phyloP scores from a whole-genome alignment of 2,888 invertebrate genomes.

The Andrena bucephala region DNA sequence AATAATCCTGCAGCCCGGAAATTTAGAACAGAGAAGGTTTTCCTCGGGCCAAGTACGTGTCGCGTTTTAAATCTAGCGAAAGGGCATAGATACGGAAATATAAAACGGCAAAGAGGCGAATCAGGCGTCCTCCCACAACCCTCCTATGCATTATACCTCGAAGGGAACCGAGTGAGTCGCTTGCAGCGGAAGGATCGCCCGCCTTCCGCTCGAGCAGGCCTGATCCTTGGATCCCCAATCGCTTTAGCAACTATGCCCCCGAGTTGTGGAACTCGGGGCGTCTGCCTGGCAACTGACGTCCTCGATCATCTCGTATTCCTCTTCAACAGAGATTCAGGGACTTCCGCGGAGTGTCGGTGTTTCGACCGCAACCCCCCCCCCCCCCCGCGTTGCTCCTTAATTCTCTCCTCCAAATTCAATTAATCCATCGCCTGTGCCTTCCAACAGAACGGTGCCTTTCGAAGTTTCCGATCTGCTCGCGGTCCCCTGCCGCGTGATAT shows the following conservation, averaged over 20 bases:
- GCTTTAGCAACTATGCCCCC: not conserved
- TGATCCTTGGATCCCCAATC: not conserved
- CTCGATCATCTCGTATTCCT: no score
- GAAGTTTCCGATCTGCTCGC: slow-evolving; percentile 21
- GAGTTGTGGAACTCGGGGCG: no score
- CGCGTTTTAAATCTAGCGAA: slow-evolving; percentile 41
- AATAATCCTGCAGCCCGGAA: slow-evolving; percentile 43
- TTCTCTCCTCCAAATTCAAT: slow-evolving; percentile 13
- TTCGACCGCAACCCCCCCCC: not conserved
- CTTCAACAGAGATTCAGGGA: no score
- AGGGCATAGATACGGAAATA: slow-evolving; percentile 10
- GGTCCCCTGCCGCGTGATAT: slow-evolving; percentile 2
- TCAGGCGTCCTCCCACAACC: not conserved
- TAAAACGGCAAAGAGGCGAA: slow-evolving; percentile 27
- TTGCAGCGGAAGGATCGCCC: not conserved
- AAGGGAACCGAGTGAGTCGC: not conserved
- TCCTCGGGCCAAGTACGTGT: slow-evolving; percentile 30
- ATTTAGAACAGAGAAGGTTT: slow-evolving; percentile 20
- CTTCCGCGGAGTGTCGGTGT: not conserved
- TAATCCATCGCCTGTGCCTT: slow-evolving; percentile 16
- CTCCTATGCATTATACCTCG: not conserved
- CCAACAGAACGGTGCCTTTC: not conserved
- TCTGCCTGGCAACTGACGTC: no score
- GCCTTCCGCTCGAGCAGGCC: not conserved
- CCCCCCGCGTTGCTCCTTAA: not conserved